A percentile compares a stretch with the other conserved stretches of the same genome.
Evolutionary conservation across 2,113 vertebrate genomes (phyloP).

Genomic region (Alaudala cheleensis): DNA sequence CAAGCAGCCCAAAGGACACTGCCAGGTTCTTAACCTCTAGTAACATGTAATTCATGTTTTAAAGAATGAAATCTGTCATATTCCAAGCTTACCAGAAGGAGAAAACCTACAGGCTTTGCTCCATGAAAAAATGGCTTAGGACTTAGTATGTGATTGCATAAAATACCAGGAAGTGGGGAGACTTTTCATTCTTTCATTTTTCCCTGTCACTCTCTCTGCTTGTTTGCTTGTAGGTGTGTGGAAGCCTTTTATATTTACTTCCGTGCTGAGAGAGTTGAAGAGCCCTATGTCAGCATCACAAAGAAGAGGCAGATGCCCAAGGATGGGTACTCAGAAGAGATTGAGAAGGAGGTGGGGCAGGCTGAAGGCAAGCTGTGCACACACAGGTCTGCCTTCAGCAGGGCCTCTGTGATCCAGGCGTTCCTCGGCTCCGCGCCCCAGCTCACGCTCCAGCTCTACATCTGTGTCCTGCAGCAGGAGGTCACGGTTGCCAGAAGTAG

Average conservation of each 20-base stretch:
- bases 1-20: not conserved
- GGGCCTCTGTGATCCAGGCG: conserved; percentile 95
- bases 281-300: conserved; percentile 98
- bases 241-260: conserved; percentile 94
- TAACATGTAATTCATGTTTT: not conserved
- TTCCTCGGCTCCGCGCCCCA: conserved; percentile 97
- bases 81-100: not conserved
- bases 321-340: conserved; percentile 86
- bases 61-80: not conserved
- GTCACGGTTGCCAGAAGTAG: conserved; percentile 87
- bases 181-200: not conserved
- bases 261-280: conserved; percentile 83
- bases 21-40: not conserved
- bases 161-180: not conserved
- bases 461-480: conserved; percentile 84
- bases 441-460: conserved; percentile 95
- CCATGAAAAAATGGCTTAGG: not conserved
- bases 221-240: conserved; percentile 85
- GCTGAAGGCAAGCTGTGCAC: conserved; percentile 92
- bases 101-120: not conserved
- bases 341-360: conserved; percentile 94
- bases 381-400: conserved; percentile 91
- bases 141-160: not conserved
- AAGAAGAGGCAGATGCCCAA: conserved; percentile 92
- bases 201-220: not conserved